phyloP scores from a whole-genome alignment of 2,797 vertebrate species.

The Gymnoscopelus braueri region DNA sequence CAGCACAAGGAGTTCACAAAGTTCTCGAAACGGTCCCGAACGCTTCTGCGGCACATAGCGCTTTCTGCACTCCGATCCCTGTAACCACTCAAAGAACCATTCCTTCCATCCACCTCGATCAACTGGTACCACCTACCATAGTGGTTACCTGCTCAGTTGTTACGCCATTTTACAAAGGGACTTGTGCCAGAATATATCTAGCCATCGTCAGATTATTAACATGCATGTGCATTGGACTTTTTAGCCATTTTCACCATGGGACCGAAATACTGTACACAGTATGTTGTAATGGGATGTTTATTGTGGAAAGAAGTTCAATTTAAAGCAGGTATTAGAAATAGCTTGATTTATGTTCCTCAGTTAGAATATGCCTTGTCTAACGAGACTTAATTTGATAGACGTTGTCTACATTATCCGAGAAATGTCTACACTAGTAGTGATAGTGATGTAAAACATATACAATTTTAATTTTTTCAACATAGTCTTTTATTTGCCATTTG shows the following conservation, averaged over 20 bases:
- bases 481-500: conserved; percentile 10
- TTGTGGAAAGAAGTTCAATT: too few species aligned
- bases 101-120: not conserved
- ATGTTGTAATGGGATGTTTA: not conserved
- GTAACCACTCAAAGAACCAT: too few species aligned
- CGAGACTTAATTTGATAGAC: not conserved
- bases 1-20: too few species aligned
- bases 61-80: too few species aligned
- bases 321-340: conserved; percentile 4
- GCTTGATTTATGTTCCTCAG: not conserved
- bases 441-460: not conserved
- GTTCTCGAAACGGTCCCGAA: too few species aligned
- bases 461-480: not conserved
- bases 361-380: not conserved
- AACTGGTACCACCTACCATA: not conserved
- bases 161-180: not conserved
- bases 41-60: too few species aligned
- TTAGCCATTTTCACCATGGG: not conserved
- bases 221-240: not conserved
- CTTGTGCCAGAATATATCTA: not conserved
- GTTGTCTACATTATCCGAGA: not conserved
- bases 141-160: not conserved
- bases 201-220: conserved; percentile 2
- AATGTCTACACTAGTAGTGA: not conserved
- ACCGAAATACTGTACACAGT: too few species aligned